Evolutionary conservation across 1,140 invertebrate species (phyloP).

Genomic region (Papilio dardanus): DNA sequence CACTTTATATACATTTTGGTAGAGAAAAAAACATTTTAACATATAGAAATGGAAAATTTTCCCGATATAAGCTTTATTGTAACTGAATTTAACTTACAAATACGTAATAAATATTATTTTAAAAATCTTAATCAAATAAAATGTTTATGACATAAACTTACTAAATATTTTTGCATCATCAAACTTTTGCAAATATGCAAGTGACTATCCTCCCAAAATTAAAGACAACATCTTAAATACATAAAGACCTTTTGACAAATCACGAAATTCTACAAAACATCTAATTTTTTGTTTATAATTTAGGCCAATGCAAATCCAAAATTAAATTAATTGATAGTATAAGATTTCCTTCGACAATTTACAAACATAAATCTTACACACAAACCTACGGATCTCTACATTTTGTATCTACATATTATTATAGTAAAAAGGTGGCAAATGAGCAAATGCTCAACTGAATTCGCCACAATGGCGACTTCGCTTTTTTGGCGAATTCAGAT

Average conservation of each 20-base stretch:
- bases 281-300: slow-evolving; percentile 5
- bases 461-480: too few relatives aligned
- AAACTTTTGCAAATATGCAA: background rate
- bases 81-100: too few relatives aligned
- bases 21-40: too few relatives aligned
- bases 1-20: too few relatives aligned
- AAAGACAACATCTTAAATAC: background rate
- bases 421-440: too few relatives aligned
- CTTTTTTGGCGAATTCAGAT: too few relatives aligned
- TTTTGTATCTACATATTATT: slow-evolving; percentile 42
- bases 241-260: background rate
- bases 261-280: slow-evolving; percentile 7
- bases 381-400: slow-evolving; percentile 44
- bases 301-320: slow-evolving; percentile 36
- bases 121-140: too few relatives aligned
- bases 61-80: too few relatives aligned
- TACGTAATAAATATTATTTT: too few relatives aligned
- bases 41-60: too few relatives aligned
- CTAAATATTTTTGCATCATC: background rate
- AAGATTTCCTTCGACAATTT: slow-evolving; percentile 7
- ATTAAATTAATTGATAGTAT: slow-evolving; percentile 11
- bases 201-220: background rate
- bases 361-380: slow-evolving; percentile 35
- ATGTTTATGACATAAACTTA: too few relatives aligned
- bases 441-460: too few relatives aligned